Base-by-base conservation (phyloP, 2,797 vertebrate species). In the Manis crassicaudata region DNA sequence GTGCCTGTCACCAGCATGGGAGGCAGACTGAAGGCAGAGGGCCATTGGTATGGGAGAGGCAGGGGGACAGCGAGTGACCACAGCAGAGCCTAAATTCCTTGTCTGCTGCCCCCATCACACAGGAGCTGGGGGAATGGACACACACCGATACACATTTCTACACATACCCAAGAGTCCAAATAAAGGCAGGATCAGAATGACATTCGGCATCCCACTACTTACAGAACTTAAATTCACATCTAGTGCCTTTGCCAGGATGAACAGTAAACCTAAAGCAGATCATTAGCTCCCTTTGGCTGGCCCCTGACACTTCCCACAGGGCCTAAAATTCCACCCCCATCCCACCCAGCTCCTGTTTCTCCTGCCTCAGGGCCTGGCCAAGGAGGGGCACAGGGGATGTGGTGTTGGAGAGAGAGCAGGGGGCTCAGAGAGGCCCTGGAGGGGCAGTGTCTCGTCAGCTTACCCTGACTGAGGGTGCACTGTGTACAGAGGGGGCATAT, bases 231-330 rank as follows among this genome's bases (percentile, higher is more conserved):
- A 23, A 60, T 60, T 46, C 50, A 3, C 4, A 25, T 35, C n/a
- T 14, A 7, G 75, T 0, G 12, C 75, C 52, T 7, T 0, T 32
- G 75, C 13, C 12, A 32, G 6, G 20, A 1, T 21, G 32, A 32
- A 35, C 3, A 0, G 27, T 13, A 8, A 8, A 10, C 32, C 52
- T 14, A 35, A 6, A 4, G 20, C n/a, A 35, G 52, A 5, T 3
- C 0, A 4, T 21, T 21, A 1, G 3, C 12, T 56, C 32, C 7
- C 0, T 29, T 46, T 16, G 0, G 65, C n/a, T 5, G 35, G 46
- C 10, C 46, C 20, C 27, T 73, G 72, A 10, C 2, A 12, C 50
- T 54, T 52, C n/a, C 50, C 20, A 6, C 20, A 35, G 65, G 50
- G 6, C 18, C 75, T 7, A 6, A 32, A 50, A 35, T 35, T 52